Conservation (phyloP, 2,888 invertebrate genomes). For the Quadroppia sp. region DNA sequence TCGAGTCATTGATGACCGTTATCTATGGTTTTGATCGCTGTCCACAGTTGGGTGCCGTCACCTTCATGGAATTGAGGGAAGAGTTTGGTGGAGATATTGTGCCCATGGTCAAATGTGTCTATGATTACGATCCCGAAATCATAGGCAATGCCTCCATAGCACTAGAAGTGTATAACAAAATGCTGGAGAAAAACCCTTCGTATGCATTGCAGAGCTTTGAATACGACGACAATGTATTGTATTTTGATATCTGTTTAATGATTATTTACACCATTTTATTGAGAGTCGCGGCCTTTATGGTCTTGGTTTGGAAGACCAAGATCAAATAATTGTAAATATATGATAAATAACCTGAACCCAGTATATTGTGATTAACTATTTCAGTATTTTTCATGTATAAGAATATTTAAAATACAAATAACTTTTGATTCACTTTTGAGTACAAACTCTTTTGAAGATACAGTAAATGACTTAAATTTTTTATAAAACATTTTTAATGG, state of each 20-base stretch:
- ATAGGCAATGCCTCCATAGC: constrained; percentile 28
- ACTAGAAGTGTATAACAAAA: constrained; percentile 26
- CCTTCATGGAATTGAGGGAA: neutral
- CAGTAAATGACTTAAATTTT: no score
- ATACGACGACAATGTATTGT: constrained; percentile 30
- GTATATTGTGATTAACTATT: no score
- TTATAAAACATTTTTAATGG: no score
- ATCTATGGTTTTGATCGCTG: constrained; percentile 71
- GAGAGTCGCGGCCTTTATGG: constrained; percentile 30
- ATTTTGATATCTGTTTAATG: constrained; percentile 17
- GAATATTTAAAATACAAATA: no score
- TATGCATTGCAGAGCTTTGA: constrained; percentile 27
- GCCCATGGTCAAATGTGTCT: constrained; percentile 34
- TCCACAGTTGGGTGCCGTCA: constrained; percentile 25
- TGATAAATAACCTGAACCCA: no score
- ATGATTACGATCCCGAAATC: constrained; percentile 23
- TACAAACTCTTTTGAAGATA: no score
- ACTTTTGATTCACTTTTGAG: no score
- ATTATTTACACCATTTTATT: constrained; percentile 24
- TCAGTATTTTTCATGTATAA: no score
- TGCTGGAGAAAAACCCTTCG: constrained; percentile 20
- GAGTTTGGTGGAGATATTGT: constrained; percentile 40
- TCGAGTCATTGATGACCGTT: constrained; percentile 80
- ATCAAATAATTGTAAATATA: neutral
- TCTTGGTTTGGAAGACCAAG: constrained; percentile 55